Evolutionary conservation across 30 jellyfish, hydroid and myxozoan genomes (phyloP), one percentile per base, ranked within the genome.

Genomic region (Aurelia sp.): DNA sequence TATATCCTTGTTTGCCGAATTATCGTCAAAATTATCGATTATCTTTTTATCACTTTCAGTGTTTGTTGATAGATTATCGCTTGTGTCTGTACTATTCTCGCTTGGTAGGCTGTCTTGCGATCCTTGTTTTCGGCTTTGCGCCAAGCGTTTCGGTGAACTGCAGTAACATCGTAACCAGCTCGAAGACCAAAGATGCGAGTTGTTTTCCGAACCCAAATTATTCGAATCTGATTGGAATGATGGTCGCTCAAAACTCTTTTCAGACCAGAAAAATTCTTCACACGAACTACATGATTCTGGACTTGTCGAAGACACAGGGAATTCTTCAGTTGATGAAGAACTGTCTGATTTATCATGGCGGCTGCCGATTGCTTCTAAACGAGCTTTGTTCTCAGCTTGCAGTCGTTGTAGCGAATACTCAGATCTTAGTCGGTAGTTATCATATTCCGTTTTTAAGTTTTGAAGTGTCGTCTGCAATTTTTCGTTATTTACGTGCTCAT

Each of bases 151-250:
- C 67, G 92, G 92, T 31, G 96, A 86, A 50, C 96, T 77, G 88
- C 99, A 94, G 76, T 89, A 84, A 67, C 99, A 94, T 74, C 94
- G 87, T 77, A 88, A 71, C 97, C 96, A 82, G 57, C 86, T 96
- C 53, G 90, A 88, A 16, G 97, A 89, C 99, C 99, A 94, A 12
- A 94, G 79, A 50, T 94, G 99, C 4, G 96, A 60, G 62, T 89
- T 88, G 13, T 79, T 93, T n/a, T 64, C 83, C 70, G 75, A 19
- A 17, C 62, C 90, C 62, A 73, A 89, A 78, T 72, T 40, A 51
- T 82, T 86, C 55, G 84, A 78, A 40, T 62, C 78, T 41, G 86
- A 68, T 30, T 74, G 51, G 73, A 75, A 58, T 18, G 20, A 74
- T 21, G 91, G 62, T n/a, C 96, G 55, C 51, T 75, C 88, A 79